phyloP scores from a whole-genome alignment of 2,797 vertebrate species.

The Phrynocephalus vlangalii region DNA sequence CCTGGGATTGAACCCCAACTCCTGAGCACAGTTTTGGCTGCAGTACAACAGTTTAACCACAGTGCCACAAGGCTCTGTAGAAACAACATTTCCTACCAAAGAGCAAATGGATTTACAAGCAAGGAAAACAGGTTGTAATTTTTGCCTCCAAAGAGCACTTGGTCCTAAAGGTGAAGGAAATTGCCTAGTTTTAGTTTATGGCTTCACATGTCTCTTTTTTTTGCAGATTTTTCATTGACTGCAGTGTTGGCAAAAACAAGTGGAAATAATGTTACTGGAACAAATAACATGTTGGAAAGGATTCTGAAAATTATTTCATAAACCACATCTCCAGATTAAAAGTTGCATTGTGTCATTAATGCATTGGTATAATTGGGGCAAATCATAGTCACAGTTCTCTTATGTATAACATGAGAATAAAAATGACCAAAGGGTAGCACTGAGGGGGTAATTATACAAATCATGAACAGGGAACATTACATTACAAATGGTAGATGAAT shows the following conservation, averaged over 20 bases:
- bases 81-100: too few relatives aligned
- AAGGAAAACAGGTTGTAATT: background rate
- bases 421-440: background rate
- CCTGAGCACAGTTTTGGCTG: too few relatives aligned
- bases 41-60: too few relatives aligned
- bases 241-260: constrained; percentile 11
- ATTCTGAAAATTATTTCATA: background rate
- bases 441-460: background rate
- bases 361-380: too few relatives aligned
- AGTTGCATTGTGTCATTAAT: too few relatives aligned
- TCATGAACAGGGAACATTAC: background rate
- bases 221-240: constrained; percentile 38
- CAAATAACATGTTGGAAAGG: constrained; percentile 5
- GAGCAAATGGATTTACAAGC: background rate
- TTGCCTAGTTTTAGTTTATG: background rate
- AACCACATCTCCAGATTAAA: background rate
- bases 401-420: background rate
- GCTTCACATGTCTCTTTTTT: accelerated
- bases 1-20: too few relatives aligned
- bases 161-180: constrained; percentile 20
- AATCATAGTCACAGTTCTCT: background rate
- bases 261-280: constrained; percentile 9
- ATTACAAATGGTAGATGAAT: background rate
- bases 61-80: too few relatives aligned
- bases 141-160: constrained; percentile 21